Evolutionary conservation across 2,797 vertebrate genomes (phyloP), one percentile per base, ranked within the genome.

Genomic region (Holocentrus rufus): DNA sequence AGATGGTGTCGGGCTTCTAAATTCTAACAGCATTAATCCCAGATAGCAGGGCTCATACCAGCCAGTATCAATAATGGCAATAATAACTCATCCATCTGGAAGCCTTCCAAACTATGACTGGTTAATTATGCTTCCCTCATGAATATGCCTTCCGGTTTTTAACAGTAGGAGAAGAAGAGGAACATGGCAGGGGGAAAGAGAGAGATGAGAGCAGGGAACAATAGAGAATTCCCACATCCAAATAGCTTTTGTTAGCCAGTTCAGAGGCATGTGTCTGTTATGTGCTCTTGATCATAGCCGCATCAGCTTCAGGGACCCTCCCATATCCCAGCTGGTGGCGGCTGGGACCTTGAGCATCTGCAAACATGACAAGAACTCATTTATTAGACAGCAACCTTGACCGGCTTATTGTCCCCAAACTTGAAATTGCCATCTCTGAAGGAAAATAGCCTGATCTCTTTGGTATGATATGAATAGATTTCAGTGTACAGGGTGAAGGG

Each of bases 71-170:
- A 93, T 94, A 92, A 92, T 91, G 86, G 88, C 87, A 85, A 89
- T 88, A 89, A 93, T 93, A 93, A 93, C 84, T 93, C 92, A 94
- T 93, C 85, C 87, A 87, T 92, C 89, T 93, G 92, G 92, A 92
- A 77, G 84, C 83, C 87, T 73, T 93, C 92, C 92, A 93, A 88
- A 85, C 69, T 69, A 81, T 80, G 87, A 90, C 88, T 89, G 89
- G 85, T 91, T 93, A 92, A 93, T 93, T 92, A 92, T 84, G 82
- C 90, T 84, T 79, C 90, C 90, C 90, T 91, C 87, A 91, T 93
- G 91, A 92, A 94, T 92, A 92, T 91, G 90, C 90, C 88, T 82
- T 79, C 81, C 78, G 65, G 75, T 90, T 90, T 85, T 85, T 78
- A 88, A 84, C 83, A 68, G 85, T 61, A 52, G 74, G 62, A 85